Evolutionary conservation across 2,888 invertebrate genomes (phyloP).

Genomic region (Cerceris rybyensis): DNA sequence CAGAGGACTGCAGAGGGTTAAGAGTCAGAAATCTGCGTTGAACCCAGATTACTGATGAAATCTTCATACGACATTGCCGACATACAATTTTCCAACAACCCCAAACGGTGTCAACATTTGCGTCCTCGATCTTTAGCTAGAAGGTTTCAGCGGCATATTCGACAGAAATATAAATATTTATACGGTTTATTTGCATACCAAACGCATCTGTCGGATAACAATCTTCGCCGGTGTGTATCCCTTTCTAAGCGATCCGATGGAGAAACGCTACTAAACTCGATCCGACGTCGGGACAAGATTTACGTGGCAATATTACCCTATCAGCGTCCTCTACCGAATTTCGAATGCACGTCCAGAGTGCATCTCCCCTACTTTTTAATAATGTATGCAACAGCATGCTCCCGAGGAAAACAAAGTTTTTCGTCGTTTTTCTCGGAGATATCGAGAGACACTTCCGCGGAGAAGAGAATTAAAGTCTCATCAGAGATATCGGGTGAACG

Average conservation of each 20-base stretch:
- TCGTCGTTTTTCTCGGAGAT: too few relatives aligned
- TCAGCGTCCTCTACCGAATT: constrained; percentile 30
- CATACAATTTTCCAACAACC: background rate
- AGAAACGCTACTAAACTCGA: constrained; percentile 25
- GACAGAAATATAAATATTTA: constrained; percentile 53
- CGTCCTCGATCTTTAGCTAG: background rate
- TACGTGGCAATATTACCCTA: background rate
- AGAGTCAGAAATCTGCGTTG: too few relatives aligned
- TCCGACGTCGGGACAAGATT: constrained; percentile 36
- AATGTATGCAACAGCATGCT: constrained; percentile 35
- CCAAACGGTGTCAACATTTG: background rate
- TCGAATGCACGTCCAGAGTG: constrained; percentile 5
- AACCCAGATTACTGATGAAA: too few relatives aligned
- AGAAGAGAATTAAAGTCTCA: constrained; percentile 38
- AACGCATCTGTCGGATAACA: constrained; percentile 34
- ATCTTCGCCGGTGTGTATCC: constrained; percentile 31
- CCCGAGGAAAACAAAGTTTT: background rate
- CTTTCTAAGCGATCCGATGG: constrained; percentile 24
- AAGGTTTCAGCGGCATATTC: background rate
- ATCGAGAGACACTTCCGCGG: background rate
- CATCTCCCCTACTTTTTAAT: constrained; percentile 31
- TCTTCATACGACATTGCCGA: background rate
- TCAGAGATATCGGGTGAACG: constrained; percentile 17
- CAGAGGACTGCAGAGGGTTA: too few relatives aligned
- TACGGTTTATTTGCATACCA: constrained; percentile 55